Evolutionary conservation across 2,797 vertebrate species (phyloP).

Genomic region (Acrossocheilus fasciatus): DNA sequence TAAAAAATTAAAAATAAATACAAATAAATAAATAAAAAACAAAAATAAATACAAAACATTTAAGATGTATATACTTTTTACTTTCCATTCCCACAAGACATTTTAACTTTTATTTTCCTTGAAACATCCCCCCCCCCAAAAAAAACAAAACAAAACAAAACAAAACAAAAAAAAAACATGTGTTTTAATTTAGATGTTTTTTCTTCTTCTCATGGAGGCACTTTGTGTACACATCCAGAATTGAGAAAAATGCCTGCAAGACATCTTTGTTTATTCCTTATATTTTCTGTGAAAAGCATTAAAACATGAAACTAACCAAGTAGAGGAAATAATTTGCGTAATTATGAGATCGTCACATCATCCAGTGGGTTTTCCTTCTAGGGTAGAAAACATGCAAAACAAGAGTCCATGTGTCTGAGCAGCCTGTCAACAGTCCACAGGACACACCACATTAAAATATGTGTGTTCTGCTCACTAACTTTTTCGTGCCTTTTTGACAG

Average conservation of each 20-base stretch:
- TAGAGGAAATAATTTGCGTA: slow-evolving; percentile 14
- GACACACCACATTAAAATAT: neutral
- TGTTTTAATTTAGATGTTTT: neutral
- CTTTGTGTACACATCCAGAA: neutral
- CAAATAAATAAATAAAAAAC: no score
- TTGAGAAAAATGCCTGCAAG: neutral
- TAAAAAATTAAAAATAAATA: neutral
- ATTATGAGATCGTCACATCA: slow-evolving; percentile 10
- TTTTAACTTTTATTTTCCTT: no score
- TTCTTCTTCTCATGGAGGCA: neutral
- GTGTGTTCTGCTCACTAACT: slow-evolving; percentile 72
- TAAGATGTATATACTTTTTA: neutral
- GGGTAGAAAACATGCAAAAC: neutral
- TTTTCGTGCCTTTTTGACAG: slow-evolving; percentile 69
- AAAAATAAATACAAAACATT: neutral
- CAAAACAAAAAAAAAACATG: neutral
- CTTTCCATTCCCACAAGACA: no score
- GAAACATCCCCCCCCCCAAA: neutral
- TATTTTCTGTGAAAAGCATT: neutral
- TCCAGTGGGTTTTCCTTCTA: neutral
- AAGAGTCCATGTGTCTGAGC: neutral
- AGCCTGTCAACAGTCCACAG: slow-evolving; percentile 16
- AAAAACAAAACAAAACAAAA: neutral
- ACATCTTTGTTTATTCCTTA: slow-evolving; percentile 10
- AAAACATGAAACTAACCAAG: slow-evolving; percentile 27